These are phyloP conservation scores for Mimachlamys varia DNA, from an alignment of 2,888 invertebrate species.

Conservation along the genomic window DNA sequence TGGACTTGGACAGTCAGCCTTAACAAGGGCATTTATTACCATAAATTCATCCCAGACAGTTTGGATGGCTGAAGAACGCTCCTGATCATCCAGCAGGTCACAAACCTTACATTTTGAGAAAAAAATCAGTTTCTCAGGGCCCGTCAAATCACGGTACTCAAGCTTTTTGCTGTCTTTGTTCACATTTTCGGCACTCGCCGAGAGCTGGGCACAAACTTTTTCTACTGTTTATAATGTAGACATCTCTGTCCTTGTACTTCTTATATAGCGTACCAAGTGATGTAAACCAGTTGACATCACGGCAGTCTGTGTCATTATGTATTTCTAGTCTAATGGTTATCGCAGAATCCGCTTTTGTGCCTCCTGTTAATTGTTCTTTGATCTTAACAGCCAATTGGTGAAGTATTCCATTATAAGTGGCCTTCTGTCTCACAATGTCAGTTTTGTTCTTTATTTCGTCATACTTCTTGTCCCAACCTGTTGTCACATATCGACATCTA, in stretches of 20 bases:
- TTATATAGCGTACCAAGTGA: not conserved
- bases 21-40: not conserved
- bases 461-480: slow-evolving; percentile 11
- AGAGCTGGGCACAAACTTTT: not conserved
- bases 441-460: not conserved
- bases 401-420: not conserved
- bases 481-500: no score
- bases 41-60: no score
- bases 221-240: not conserved
- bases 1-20: not conserved
- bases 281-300: not conserved
- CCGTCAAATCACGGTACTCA: no score
- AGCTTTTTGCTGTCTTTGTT: no score
- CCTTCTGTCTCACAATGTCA: no score
- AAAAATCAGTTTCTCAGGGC: no score
- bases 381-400: not conserved
- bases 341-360: not conserved
- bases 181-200: not conserved
- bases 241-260: not conserved
- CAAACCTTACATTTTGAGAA: no score
- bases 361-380: not conserved
- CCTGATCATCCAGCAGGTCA: no score
- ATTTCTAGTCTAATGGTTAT: not conserved
- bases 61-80: no score
- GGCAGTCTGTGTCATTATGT: not conserved